Evolutionary conservation across 2,888 invertebrate species (phyloP).

Genomic region (Agrilus biguttatus): DNA sequence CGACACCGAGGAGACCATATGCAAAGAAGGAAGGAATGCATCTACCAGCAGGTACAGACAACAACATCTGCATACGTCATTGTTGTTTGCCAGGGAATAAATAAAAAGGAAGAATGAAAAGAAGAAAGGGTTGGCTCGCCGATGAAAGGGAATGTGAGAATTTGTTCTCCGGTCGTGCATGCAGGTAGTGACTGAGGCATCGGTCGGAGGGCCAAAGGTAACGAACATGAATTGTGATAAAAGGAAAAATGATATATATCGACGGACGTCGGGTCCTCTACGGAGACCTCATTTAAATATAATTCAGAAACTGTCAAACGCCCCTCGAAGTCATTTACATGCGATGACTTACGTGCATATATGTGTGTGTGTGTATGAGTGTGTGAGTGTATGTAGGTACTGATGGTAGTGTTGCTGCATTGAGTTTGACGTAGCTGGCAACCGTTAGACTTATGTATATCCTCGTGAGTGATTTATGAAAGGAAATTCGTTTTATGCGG

Average conservation of each 20-base stretch:
- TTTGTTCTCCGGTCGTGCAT: constrained; percentile 4
- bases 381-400: background rate
- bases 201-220: constrained; percentile 18
- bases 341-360: constrained; percentile 12
- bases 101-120: constrained; percentile 2
- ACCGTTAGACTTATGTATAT: background rate
- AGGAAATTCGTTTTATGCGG: no score
- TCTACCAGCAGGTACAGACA: constrained; percentile 25
- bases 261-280: constrained; percentile 15
- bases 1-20: constrained; percentile 15
- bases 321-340: constrained; percentile 28
- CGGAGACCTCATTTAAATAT: constrained; percentile 27
- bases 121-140: constrained; percentile 11
- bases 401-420: background rate
- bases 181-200: no score
- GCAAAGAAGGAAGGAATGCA: constrained; percentile 20
- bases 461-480: no score
- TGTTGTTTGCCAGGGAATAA: constrained; percentile 3
- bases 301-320: constrained; percentile 30
- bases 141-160: constrained; percentile 18
- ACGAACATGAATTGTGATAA: constrained; percentile 23
- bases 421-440: constrained; percentile 2
- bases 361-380: background rate
- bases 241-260: constrained; percentile 27
- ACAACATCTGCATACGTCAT: constrained; percentile 23